phyloP scores from a whole-genome alignment of 1,140 invertebrate genomes.

The Diuraphis noxia region DNA sequence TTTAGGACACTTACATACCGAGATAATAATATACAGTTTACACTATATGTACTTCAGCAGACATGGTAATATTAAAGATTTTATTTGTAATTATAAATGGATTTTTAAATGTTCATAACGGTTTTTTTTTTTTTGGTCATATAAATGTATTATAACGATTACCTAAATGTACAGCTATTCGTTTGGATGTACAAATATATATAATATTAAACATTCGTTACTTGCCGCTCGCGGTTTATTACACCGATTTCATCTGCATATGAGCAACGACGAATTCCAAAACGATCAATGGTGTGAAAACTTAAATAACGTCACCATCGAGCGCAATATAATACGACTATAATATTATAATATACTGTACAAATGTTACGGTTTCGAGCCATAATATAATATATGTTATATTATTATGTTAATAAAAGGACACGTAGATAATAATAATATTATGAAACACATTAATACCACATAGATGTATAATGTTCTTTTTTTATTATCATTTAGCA shows the following conservation, averaged over 20 bases:
- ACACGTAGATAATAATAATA: not conserved
- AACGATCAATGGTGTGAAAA: not conserved
- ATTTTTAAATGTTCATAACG: not conserved
- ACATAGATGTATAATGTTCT: not conserved
- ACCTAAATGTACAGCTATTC: not conserved
- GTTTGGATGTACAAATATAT: not conserved
- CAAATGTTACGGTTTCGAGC: not conserved
- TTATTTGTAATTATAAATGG: conserved; percentile 2
- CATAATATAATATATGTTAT: not conserved
- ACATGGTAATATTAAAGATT: not conserved
- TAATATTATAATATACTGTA: too few relatives aligned
- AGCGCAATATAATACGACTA: too few relatives aligned
- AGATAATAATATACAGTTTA: not conserved
- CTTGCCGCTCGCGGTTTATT: not conserved
- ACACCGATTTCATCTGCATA: not conserved
- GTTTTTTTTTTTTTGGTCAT: not conserved
- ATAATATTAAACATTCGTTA: not conserved
- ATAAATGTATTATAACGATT: not conserved
- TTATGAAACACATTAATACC: not conserved
- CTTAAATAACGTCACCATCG: not conserved
- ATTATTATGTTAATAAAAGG: not conserved
- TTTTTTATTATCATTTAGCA: too few relatives aligned
- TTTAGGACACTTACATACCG: not conserved
- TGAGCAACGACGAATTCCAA: not conserved
- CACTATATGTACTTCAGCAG: not conserved